These are phyloP conservation scores for Scylla paramamosain DNA, from an alignment of 1,140 invertebrate species.

Conservation along the genomic window DNA sequence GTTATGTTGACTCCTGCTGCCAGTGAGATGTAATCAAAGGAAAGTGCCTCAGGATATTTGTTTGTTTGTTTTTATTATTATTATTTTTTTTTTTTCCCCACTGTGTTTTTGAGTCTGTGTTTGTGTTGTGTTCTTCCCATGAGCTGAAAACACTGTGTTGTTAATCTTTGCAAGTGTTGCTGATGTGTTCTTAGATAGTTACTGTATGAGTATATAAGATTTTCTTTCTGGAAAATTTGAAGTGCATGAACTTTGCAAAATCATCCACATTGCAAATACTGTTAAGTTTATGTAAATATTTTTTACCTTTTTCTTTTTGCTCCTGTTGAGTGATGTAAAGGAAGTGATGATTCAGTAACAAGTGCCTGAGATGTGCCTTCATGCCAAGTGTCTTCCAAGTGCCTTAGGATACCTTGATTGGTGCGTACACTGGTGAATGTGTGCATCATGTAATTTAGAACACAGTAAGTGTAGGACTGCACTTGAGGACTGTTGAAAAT, in stretches of 20 bases:
- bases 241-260: background rate
- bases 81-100: background rate
- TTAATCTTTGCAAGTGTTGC: background rate
- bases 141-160: background rate
- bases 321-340: background rate
- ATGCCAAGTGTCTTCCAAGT: background rate
- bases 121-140: background rate
- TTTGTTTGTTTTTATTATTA: background rate
- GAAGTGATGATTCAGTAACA: background rate
- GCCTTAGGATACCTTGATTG: background rate
- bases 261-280: background rate
- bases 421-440: background rate
- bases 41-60: background rate
- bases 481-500: too few relatives aligned
- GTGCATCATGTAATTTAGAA: background rate
- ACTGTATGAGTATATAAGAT: background rate
- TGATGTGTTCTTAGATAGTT: too few relatives aligned
- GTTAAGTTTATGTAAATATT: background rate
- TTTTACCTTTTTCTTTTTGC: background rate
- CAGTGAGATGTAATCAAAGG: background rate
- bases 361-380: background rate
- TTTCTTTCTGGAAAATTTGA: background rate
- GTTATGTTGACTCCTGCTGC: background rate
- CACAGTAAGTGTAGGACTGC: too few relatives aligned
- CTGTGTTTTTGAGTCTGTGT: background rate